phyloP scores from a whole-genome alignment of 2,888 invertebrate species.

The Brenthis ino region DNA sequence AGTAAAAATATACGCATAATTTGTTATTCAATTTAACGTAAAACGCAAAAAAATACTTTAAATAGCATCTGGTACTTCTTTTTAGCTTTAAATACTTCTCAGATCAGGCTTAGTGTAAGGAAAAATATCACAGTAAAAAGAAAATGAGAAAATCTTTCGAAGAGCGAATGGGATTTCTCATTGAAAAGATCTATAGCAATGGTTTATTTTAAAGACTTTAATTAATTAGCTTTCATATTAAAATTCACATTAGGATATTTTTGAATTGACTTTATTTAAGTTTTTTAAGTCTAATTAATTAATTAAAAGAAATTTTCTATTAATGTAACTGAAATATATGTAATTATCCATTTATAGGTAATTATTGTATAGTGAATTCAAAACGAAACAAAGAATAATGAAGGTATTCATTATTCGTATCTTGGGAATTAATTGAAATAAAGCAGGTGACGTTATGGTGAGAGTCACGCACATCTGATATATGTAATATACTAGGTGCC shows the following conservation, averaged over 20 bases:
- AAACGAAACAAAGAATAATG: conserved; percentile 30
- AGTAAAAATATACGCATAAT: neutral
- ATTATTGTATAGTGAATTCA: conserved; percentile 12
- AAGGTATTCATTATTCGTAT: conserved; percentile 42
- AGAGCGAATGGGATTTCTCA: conserved; percentile 34
- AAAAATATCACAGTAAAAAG: conserved; percentile 25
- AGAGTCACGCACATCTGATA: conserved; percentile 56
- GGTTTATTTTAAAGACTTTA: conserved; percentile 37
- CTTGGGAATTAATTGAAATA: conserved; percentile 62
- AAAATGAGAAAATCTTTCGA: conserved; percentile 30
- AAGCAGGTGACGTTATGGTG: conserved; percentile 58
- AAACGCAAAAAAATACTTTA: conserved; percentile 12
- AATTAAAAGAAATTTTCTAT: neutral
- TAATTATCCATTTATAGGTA: conserved; percentile 46
- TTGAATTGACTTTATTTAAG: too few species aligned
- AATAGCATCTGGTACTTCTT: conserved; percentile 16
- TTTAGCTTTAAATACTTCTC: conserved; percentile 17
- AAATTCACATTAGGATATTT: neutral
- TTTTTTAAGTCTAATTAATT: too few species aligned
- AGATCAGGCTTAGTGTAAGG: conserved; percentile 19
- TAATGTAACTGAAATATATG: conserved; percentile 24
- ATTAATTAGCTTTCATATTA: conserved; percentile 35
- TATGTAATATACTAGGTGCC: conserved; percentile 11
- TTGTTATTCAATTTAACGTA: conserved; percentile 8
- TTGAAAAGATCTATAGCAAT: conserved; percentile 36